Evolutionary conservation across 2,888 invertebrate genomes (phyloP).

Genomic region (Calameuta pallipes): DNA sequence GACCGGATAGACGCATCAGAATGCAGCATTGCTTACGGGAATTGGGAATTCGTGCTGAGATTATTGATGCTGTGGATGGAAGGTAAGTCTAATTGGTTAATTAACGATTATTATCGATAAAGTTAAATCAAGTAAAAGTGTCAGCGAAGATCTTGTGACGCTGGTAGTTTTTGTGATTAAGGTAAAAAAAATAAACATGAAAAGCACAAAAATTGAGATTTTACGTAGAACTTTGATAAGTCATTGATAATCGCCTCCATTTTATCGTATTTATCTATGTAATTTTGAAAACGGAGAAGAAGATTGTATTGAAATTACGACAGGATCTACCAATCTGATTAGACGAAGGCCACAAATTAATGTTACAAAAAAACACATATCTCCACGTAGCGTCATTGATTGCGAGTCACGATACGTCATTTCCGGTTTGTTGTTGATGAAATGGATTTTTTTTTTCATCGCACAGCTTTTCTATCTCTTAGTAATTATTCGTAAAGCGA

Average conservation of each 20-base stretch:
- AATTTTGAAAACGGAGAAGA: not conserved
- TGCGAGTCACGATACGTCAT: too few species aligned
- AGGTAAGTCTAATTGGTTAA: slow-evolving; percentile 70
- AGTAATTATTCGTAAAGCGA: not conserved
- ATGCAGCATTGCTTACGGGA: slow-evolving; percentile 86
- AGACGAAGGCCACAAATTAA: too few species aligned
- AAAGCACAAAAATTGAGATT: not conserved
- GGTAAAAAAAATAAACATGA: too few species aligned
- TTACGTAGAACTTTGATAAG: not conserved
- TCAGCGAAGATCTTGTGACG: not conserved
- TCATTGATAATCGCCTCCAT: not conserved
- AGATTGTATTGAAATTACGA: not conserved
- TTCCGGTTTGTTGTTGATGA: not conserved
- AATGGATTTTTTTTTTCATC: not conserved
- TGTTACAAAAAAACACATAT: too few species aligned
- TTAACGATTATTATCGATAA: not conserved
- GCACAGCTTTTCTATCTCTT: not conserved
- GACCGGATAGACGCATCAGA: slow-evolving; percentile 80
- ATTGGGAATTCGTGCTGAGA: slow-evolving; percentile 81
- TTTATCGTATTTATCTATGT: too few species aligned
- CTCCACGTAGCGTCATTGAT: too few species aligned
- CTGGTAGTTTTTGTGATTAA: too few species aligned
- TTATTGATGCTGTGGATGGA: slow-evolving; percentile 90
- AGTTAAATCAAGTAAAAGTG: not conserved
- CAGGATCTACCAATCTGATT: too few species aligned